Percentiles rank a stretch among this genome's conserved stretches.
phyloP scores from a whole-genome alignment of 1,140 invertebrate species.

The Procambarus clarkii region DNA sequence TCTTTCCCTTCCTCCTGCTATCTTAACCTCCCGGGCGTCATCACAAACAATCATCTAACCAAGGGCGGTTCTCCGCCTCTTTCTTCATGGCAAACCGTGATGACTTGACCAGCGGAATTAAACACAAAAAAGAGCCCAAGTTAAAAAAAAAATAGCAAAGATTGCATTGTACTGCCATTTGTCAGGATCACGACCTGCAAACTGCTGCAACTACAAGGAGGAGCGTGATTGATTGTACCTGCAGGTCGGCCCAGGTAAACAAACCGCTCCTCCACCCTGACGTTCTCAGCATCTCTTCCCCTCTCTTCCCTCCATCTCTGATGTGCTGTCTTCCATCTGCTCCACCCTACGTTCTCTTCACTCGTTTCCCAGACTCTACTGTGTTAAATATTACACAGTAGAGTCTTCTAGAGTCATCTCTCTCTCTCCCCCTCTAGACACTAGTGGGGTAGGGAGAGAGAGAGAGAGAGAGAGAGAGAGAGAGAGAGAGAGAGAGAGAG shows the following conservation, averaged over 20 bases:
- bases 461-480: no score
- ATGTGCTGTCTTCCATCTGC: no score
- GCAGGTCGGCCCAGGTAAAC: not conserved
- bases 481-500: no score
- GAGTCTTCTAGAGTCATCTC: no score
- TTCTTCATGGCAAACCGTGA: not conserved
- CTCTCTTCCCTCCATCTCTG: no score
- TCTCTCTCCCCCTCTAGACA: no score
- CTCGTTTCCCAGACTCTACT: no score
- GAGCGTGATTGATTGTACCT: not conserved
- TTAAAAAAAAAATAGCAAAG: not conserved
- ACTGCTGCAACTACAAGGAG: not conserved
- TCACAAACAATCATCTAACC: not conserved
- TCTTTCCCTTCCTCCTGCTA: not conserved
- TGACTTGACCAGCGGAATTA: not conserved
- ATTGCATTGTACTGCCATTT: slow-evolving; percentile 6
- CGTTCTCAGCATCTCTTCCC: not conserved
- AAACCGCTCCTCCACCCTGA: not conserved
- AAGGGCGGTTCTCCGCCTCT: no score
- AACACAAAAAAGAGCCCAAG: not conserved
- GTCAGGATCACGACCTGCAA: slow-evolving; percentile 5
- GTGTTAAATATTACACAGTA: no score
- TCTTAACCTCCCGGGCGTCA: not conserved
- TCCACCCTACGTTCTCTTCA: no score
- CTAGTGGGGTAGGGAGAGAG: no score